Conservation (phyloP, 2,797 vertebrate genomes). For the Centropyge bicolor region DNA sequence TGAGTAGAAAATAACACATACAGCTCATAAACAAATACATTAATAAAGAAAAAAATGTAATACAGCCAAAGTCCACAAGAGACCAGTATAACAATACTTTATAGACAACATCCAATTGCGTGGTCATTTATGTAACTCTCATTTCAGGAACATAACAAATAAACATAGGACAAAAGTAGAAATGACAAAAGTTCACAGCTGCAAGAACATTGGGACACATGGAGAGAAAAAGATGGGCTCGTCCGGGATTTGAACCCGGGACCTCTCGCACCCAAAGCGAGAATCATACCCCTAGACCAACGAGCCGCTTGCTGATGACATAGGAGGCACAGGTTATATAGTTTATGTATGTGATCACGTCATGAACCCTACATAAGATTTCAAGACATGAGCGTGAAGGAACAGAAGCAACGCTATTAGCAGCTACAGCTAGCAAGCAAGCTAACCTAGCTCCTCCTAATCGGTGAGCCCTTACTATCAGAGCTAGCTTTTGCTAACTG, state of each 20-base stretch:
- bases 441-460: not conserved
- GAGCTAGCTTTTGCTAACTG: not conserved
- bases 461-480: not conserved
- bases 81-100: slow-evolving; percentile 35
- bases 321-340: too few relatives aligned
- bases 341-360: too few relatives aligned
- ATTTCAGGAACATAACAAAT: not conserved
- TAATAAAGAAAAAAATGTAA: slow-evolving; percentile 4
- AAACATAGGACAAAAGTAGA: accelerated
- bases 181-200: accelerated
- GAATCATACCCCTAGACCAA: slow-evolving; percentile 91
- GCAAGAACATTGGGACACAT: too few relatives aligned
- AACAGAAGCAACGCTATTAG: not conserved
- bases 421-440: not conserved
- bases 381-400: not conserved
- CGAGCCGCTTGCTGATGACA: slow-evolving; percentile 72
- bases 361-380: too few relatives aligned
- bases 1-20: not conserved
- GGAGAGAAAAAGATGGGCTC: slow-evolving; percentile 72
- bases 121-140: accelerated
- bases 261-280: slow-evolving; percentile 90
- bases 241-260: slow-evolving; percentile 89
- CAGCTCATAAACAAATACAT: not conserved
- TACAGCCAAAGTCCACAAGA: slow-evolving; percentile 52
- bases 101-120: accelerated